phyloP scores from a whole-genome alignment of 2,797 vertebrate genomes.

The Gallinago nigripennis region DNA sequence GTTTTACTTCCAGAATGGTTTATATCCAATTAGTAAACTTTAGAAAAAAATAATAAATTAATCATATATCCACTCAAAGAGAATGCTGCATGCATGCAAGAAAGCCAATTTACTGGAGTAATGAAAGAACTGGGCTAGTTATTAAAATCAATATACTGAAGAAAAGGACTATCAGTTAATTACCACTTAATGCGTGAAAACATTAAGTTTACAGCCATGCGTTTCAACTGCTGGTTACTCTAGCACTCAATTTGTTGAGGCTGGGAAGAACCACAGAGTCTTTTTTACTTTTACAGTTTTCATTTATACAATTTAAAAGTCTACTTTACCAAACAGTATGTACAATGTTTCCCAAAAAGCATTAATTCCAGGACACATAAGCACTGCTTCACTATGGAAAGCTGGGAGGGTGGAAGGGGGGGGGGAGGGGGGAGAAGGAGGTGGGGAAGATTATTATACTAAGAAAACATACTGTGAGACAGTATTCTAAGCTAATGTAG shows the following conservation, averaged over 20 bases:
- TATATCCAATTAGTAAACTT: neutral
- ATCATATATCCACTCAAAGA: neutral
- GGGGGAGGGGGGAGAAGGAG: too few relatives aligned
- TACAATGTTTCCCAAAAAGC: neutral
- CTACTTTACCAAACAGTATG: neutral
- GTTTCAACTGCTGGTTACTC: neutral
- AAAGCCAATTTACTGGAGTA: neutral
- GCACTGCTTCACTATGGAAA: neutral
- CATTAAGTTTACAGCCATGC: neutral
- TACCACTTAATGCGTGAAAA: neutral
- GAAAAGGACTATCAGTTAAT: neutral
- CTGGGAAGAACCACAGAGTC: neutral
- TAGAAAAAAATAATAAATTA: neutral
- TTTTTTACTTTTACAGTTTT: neutral
- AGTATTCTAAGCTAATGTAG: neutral
- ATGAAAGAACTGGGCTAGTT: neutral
- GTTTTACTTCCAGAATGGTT: neutral
- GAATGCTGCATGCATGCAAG: neutral
- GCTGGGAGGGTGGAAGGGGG: rapidly evolving
- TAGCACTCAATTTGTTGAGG: neutral
- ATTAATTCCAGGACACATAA: neutral
- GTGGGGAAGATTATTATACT: neutral
- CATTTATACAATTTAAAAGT: neutral
- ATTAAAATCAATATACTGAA: neutral
- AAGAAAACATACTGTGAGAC: neutral